Base-by-base conservation (phyloP, 2,888 invertebrate species). In the Bellardia bayeri region DNA sequence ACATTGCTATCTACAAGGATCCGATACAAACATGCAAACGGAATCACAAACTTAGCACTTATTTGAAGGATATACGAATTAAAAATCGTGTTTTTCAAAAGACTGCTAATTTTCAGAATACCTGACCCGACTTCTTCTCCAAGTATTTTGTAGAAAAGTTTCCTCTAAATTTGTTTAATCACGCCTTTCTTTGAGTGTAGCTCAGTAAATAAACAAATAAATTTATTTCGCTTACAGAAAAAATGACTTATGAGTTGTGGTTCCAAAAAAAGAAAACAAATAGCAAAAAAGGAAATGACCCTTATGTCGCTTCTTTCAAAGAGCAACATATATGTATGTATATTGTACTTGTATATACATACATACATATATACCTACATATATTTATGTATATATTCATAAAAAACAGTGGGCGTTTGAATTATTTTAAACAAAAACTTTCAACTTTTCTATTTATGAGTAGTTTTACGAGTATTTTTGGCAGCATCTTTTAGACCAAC, bases 361-460 rank as follows among this genome's bases (percentile, higher is more conserved):
- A 13, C 30, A 49, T 30, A 49, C 66, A 16, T 33, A 33, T 37
- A 37, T 37, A 4, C 37, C 4, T 37, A 37, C 4, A 6, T 6
- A 37, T 37, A 6, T 37, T 37, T 37, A 6, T 37, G 6, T 37
- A 71, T 40, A 51, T 3, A 61, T 23, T 23, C 23, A 23, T 23
- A 37, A 30, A 69, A 71, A 76, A 33, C 6, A 64, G 85, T 85
- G 85, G 87, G 87, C 69, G 87, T 85, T 71, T 87, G 56, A 85
- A 79, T 75, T 82, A 87, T 87, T 79, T 74, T 23, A 16, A 75
- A 74, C 45, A 68, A n/a, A n/a, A n/a, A 72, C 78, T 64, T 66
- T 79, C 37, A 68, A 56, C 33, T 61, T 72, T 51, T 63, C 16
- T 72, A 51, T 68, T 42, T 30, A 56, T 51, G 30, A 30, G 13